These are phyloP conservation scores for Patiria pectinifera DNA, from an alignment of 53 echinoderm and acorn worm genomes.

Conservation along the genomic window DNA sequence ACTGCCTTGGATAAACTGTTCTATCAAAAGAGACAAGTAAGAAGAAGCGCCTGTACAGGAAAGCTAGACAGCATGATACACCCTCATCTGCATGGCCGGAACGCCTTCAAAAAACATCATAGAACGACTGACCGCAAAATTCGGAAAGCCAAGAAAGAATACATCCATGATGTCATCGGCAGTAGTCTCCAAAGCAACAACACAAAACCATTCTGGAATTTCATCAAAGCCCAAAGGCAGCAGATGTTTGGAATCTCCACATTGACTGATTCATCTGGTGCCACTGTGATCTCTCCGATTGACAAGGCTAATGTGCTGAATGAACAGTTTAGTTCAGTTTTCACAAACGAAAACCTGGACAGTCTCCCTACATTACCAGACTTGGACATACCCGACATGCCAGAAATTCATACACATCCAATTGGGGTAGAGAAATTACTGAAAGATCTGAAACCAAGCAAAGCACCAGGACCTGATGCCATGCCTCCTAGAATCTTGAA, in stretches of 20 bases:
- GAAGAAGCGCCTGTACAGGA: constrained; percentile 19
- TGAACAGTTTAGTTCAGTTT: not conserved
- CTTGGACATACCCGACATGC: not conserved
- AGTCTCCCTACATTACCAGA: not conserved
- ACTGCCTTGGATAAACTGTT: constrained; percentile 23
- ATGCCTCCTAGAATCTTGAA: not conserved
- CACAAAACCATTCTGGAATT: constrained; percentile 48
- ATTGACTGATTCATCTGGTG: not conserved
- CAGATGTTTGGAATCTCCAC: constrained; percentile 22
- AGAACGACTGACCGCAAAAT: not conserved
- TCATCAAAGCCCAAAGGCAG: constrained; percentile 5
- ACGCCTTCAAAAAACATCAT: not conserved
- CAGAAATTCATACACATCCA: too few relatives aligned
- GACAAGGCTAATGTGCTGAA: not conserved
- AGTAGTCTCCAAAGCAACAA: constrained; percentile 8
- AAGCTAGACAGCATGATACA: constrained; percentile 1
- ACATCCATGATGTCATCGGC: not conserved
- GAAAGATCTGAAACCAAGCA: not conserved
- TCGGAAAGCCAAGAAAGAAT: not conserved
- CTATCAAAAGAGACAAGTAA: constrained; percentile 2
- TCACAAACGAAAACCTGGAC: not conserved
- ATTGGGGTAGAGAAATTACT: not conserved
- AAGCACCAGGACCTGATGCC: not conserved
- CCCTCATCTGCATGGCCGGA: not conserved
- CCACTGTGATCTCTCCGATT: not conserved